Percentiles rank a stretch among this genome's conserved stretches.
Evolutionary conservation across 2,113 vertebrate genomes (phyloP).

Genomic region (Marmota monax): DNA sequence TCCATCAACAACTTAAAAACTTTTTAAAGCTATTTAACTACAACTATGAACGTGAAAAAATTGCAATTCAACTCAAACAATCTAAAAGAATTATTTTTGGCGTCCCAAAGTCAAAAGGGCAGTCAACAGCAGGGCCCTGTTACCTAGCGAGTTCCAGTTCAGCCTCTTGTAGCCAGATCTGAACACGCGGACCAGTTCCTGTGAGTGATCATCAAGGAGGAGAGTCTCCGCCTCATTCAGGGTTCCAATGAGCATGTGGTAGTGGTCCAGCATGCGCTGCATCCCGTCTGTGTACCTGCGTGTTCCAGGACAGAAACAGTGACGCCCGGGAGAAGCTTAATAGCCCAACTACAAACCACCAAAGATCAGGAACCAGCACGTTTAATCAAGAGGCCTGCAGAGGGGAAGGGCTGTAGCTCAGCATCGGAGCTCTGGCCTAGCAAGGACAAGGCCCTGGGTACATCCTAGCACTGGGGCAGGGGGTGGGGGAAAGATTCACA

Average conservation of each 20-base stretch:
- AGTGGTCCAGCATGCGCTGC: conserved; percentile 87
- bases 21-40: too few relatives aligned
- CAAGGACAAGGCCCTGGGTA: too few relatives aligned
- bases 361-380: background rate
- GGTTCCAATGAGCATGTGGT: conserved; percentile 87
- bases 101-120: background rate
- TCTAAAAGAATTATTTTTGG: background rate
- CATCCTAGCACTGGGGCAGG: background rate
- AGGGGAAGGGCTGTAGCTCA: background rate
- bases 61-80: background rate
- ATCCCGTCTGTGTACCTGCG: conserved; percentile 87
- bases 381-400: background rate
- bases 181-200: conserved; percentile 87
- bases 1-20: too few relatives aligned
- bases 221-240: conserved; percentile 88
- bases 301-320: too few relatives aligned
- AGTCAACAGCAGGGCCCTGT: background rate
- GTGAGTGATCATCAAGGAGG: conserved; percentile 90
- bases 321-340: too few relatives aligned
- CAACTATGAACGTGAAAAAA: background rate
- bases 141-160: conserved; percentile 95
- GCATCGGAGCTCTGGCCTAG: too few relatives aligned
- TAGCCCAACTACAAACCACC: background rate
- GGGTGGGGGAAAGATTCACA: background rate
- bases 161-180: conserved; percentile 90